phyloP scores from a whole-genome alignment of 2,888 invertebrate species.

The Entomobrya proxima region DNA sequence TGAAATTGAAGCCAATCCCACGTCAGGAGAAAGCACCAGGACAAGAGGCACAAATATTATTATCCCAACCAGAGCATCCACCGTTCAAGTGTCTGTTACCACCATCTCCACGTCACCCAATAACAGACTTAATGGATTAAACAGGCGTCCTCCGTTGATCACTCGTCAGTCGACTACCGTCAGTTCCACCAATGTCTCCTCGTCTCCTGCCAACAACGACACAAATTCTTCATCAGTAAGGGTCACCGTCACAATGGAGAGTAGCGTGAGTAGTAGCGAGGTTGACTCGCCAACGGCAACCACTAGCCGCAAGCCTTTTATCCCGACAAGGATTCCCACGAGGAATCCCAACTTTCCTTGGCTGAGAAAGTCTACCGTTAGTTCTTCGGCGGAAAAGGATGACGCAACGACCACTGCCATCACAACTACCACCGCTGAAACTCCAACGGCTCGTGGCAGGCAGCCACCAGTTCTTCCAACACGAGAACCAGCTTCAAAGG shows the following conservation, averaged over 20 bases:
- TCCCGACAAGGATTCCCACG: conserved; percentile 70
- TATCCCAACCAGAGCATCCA: conserved; percentile 46
- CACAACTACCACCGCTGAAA: conserved; percentile 49
- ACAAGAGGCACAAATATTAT: conserved; percentile 57
- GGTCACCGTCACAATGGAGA: conserved; percentile 63
- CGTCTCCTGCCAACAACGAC: conserved; percentile 1
- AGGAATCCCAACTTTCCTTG: conserved; percentile 70
- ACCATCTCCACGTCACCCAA: conserved; percentile 11
- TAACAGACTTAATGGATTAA: background rate
- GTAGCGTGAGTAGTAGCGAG: conserved; percentile 56
- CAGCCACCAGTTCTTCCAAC: conserved; percentile 8
- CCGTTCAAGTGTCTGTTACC: background rate
- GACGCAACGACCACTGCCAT: conserved; percentile 36
- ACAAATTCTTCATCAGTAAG: conserved; percentile 35
- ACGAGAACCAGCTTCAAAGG: conserved; percentile 47
- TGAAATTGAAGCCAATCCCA: conserved; percentile 47
- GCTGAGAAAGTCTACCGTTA: conserved; percentile 66
- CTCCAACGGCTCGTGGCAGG: conserved; percentile 32
- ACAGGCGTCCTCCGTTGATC: conserved; percentile 55
- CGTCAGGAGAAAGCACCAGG: background rate
- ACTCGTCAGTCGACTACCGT: conserved; percentile 35
- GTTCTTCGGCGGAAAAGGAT: conserved; percentile 49
- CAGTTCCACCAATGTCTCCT: conserved; percentile 25
- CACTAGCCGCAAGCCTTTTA: conserved; percentile 70
- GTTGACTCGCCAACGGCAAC: conserved; percentile 27